A percentile compares a stretch with the other conserved stretches of the same genome.
phyloP scores from a whole-genome alignment of 2,113 vertebrate genomes.

The Oncorhynchus nerka region DNA sequence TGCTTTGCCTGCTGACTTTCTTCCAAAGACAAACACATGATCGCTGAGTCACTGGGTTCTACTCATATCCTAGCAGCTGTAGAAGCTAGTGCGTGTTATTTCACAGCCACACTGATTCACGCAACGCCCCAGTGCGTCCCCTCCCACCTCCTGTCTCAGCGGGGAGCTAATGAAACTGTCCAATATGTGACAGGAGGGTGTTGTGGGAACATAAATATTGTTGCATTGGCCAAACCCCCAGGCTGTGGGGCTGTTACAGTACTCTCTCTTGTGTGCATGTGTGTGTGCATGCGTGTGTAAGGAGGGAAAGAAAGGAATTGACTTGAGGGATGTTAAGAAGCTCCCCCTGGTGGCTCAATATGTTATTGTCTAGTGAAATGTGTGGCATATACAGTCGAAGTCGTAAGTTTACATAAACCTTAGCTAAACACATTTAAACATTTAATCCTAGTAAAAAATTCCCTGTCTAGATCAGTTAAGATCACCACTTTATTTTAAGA shows the following conservation, averaged over 20 bases:
- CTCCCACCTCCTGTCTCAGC: neutral
- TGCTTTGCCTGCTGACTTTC: too few relatives aligned
- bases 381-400: too few relatives aligned
- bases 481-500: too few relatives aligned
- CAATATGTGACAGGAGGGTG: constrained; percentile 7
- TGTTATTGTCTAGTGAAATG: neutral
- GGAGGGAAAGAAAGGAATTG: constrained; percentile 16
- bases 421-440: too few relatives aligned
- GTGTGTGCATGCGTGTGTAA: neutral
- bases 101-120: neutral
- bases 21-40: too few relatives aligned
- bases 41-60: too few relatives aligned
- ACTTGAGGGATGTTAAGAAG: constrained; percentile 29
- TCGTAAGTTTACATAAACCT: too few relatives aligned
- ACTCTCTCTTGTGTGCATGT: neutral
- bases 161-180: neutral
- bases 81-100: too few relatives aligned
- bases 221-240: neutral
- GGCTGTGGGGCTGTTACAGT: constrained; percentile 3
- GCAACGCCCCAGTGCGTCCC: neutral
- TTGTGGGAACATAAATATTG: constrained; percentile 19
- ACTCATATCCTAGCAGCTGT: too few relatives aligned
- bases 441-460: too few relatives aligned
- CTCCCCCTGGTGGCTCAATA: constrained; percentile 40
- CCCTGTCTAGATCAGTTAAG: too few relatives aligned